Evolutionary conservation across 1,140 invertebrate genomes (phyloP).

Genomic region (Plodia interpunctella): DNA sequence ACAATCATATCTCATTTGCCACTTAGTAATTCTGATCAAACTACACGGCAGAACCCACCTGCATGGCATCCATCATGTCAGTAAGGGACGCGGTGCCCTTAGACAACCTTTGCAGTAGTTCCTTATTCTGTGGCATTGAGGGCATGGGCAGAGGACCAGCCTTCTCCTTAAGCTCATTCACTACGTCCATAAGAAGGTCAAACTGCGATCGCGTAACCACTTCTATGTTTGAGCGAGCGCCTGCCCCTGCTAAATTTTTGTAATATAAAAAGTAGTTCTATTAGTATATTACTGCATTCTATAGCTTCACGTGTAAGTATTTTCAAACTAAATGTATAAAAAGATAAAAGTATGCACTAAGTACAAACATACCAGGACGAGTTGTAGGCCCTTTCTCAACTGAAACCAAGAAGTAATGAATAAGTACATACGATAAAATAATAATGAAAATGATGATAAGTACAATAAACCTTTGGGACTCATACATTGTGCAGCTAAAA

Average conservation of each 20-base stretch:
- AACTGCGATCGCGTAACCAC: constrained; percentile 56
- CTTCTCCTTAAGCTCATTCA: constrained; percentile 26
- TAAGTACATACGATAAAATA: too few species aligned
- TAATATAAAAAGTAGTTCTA: too few species aligned
- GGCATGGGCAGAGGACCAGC: constrained; percentile 30
- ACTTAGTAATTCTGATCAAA: too few species aligned
- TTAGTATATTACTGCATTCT: too few species aligned
- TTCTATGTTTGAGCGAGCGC: constrained; percentile 31
- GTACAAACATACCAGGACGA: constrained; percentile 9
- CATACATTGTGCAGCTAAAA: too few species aligned
- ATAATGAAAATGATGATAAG: too few species aligned
- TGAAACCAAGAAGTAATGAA: constrained; percentile 20
- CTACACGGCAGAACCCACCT: constrained; percentile 39
- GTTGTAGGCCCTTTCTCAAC: constrained; percentile 39
- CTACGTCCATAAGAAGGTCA: constrained; percentile 31
- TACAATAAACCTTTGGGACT: too few species aligned
- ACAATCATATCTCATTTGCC: too few species aligned
- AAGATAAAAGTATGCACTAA: too few species aligned
- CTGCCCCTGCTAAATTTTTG: background rate
- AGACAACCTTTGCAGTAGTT: constrained; percentile 37
- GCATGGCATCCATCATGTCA: constrained; percentile 59
- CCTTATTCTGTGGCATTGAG: constrained; percentile 41
- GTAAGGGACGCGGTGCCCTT: constrained; percentile 45
- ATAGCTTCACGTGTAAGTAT: too few species aligned
- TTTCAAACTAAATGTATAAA: too few species aligned